Evolutionary conservation across 2,113 vertebrate genomes (phyloP), one percentile per base, ranked within the genome.

Genomic region (Anarrhichthys ocellatus): DNA sequence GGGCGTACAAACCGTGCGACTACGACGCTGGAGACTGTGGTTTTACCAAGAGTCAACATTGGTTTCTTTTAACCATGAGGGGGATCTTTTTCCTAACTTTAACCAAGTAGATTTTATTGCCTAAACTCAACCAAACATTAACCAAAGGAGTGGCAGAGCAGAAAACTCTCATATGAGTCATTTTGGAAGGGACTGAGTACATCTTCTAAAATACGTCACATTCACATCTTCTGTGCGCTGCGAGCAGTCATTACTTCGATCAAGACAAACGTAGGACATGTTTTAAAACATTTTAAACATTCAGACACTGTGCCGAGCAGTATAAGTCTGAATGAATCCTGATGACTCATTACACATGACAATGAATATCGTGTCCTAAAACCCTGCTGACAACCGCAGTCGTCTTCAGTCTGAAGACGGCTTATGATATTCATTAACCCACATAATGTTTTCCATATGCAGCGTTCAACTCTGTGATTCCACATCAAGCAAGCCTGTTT

Each of bases 391-490:
- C 58, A 79, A 86, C 81, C 64, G 13, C 86, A 86, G 85, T 80
- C 80, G 22, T 87, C 76, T 87, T 83, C 77, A 68, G 65, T 40
- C 78, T 73, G 42, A 69, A 84, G 52, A 77, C 66, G 56, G 14
- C 73, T 76, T 75, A 20, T 85, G 89, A 87, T 67, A 81, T 88
- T 78, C 85, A 87, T 88, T 91, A 89, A 29, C 73, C 13, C 6
- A 27, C 76, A 54, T 90, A 84, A 89, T 88, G 74, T 72, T 93
- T 94, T 92, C 90, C 90, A 86, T 73, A 78, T 84, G 78, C 20
- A 18, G 42, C 1, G 48, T 74, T 87, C 65, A 63, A 63, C 70
- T 78, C 61, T 64, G 17, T 48, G 74, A 91, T 85, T 89, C 87
- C 78, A 91, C 82, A 88, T 87, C 76, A 88, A 81, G 58, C 56